Conservation (phyloP, 1,140 invertebrate species). For the Pseudomyrmex pallidus region DNA sequence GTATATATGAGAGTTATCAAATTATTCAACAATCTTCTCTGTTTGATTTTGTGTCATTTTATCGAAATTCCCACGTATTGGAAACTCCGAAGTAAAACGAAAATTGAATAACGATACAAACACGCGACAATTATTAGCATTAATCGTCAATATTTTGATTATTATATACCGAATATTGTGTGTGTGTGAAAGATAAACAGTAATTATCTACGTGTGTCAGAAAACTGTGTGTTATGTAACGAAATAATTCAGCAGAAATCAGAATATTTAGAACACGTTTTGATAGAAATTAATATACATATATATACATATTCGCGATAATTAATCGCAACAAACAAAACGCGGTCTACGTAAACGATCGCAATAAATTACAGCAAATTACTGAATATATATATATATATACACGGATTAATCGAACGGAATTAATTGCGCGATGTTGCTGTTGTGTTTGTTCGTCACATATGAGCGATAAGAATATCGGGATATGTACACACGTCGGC, state of each 20-base stretch:
- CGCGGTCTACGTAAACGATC: no score
- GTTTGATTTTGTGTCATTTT: not conserved
- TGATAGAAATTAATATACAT: no score
- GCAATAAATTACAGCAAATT: no score
- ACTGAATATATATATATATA: no score
- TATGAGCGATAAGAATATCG: not conserved
- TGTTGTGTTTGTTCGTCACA: not conserved
- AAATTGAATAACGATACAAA: conserved; percentile 8
- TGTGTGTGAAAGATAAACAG: not conserved
- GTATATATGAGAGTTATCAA: not conserved
- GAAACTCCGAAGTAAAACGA: not conserved
- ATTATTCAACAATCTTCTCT: not conserved
- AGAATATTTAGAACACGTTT: not conserved
- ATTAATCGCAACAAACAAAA: no score
- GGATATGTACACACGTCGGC: no score
- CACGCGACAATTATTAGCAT: not conserved
- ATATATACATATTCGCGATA: no score
- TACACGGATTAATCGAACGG: not conserved
- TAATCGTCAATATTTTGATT: not conserved
- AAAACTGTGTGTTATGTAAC: not conserved
- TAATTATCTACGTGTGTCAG: not conserved
- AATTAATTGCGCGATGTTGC: not conserved
- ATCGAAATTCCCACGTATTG: not conserved
- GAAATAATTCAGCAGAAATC: conserved; percentile 8
- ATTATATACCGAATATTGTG: no score